These are phyloP conservation scores for Drosophila ficusphila DNA, from an alignment of 1,140 invertebrate species.

Conservation along the genomic window DNA sequence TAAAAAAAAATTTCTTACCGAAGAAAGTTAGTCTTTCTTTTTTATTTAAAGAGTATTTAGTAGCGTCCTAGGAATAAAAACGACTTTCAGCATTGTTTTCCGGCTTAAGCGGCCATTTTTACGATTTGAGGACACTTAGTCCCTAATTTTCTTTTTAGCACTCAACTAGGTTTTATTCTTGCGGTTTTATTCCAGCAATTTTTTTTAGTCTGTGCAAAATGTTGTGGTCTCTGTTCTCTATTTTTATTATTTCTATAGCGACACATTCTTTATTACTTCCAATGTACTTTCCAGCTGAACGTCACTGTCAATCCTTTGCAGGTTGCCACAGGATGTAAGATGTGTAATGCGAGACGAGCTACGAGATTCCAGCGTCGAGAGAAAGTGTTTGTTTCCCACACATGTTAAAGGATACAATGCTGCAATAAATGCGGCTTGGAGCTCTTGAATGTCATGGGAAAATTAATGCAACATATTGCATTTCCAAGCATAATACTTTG, in stretches of 20 bases:
- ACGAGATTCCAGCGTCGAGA: conserved; percentile 24
- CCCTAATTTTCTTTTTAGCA: conserved; percentile 75
- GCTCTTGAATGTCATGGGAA: conserved; percentile 66
- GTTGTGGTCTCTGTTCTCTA: conserved; percentile 16
- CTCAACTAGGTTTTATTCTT: conserved; percentile 43
- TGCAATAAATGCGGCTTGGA: conserved; percentile 37
- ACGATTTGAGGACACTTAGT: conserved; percentile 76
- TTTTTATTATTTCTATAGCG: not conserved
- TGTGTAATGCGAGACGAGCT: conserved; percentile 61
- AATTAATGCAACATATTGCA: conserved; percentile 49
- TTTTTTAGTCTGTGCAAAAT: conserved; percentile 63
- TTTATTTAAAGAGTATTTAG: conserved; percentile 3
- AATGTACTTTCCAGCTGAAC: conserved; percentile 71
- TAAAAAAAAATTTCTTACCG: not conserved
- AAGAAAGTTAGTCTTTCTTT: too few species aligned
- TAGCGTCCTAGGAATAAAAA: not conserved
- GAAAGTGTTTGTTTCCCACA: conserved; percentile 77
- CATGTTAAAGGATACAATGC: conserved; percentile 29
- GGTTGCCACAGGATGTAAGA: conserved; percentile 67
- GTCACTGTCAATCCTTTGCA: conserved; percentile 81
- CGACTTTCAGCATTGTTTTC: conserved; percentile 2
- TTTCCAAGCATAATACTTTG: conserved; percentile 56
- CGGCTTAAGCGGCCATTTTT: conserved; percentile 46
- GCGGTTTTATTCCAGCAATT: conserved; percentile 68
- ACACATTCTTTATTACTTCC: conserved; percentile 4